phyloP scores from a whole-genome alignment of 2,797 vertebrate genomes.

The Vespertilio murinus region DNA sequence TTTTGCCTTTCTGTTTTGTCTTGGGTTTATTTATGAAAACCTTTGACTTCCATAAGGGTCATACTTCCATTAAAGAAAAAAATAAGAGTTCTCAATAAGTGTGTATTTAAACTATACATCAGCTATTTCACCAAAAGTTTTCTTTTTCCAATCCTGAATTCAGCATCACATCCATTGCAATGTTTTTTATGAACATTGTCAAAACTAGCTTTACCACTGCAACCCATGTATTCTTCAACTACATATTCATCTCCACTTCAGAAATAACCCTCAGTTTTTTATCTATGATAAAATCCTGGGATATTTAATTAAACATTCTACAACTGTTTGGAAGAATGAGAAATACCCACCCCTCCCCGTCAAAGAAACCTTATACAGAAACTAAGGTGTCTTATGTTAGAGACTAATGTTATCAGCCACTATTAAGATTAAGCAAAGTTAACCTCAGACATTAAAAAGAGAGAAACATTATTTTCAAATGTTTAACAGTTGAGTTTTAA shows the following conservation, averaged over 20 bases:
- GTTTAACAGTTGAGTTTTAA: constrained; percentile 20
- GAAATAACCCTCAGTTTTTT: constrained; percentile 12
- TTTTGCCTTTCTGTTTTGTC: neutral
- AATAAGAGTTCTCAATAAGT: neutral
- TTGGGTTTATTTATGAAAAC: constrained; percentile 14
- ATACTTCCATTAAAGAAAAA: constrained; percentile 14
- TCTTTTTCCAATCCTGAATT: constrained; percentile 2
- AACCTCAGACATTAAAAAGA: neutral
- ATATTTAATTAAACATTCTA: neutral
- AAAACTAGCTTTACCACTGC: neutral
- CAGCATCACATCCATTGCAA: neutral
- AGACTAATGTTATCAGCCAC: constrained; percentile 36
- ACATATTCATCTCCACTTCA: neutral
- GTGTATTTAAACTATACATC: neutral
- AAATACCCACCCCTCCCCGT: neutral
- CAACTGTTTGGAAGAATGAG: neutral
- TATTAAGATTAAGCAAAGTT: constrained; percentile 28
- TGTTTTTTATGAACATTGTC: neutral
- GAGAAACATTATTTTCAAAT: neutral
- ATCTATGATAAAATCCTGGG: neutral
- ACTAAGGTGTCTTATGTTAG: neutral
- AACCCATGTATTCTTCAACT: neutral
- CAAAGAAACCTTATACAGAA: neutral
- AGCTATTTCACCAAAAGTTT: neutral
- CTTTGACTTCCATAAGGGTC: neutral